Base-by-base conservation (phyloP, 2,113 vertebrate species). In the Cebus imitator region DNA sequence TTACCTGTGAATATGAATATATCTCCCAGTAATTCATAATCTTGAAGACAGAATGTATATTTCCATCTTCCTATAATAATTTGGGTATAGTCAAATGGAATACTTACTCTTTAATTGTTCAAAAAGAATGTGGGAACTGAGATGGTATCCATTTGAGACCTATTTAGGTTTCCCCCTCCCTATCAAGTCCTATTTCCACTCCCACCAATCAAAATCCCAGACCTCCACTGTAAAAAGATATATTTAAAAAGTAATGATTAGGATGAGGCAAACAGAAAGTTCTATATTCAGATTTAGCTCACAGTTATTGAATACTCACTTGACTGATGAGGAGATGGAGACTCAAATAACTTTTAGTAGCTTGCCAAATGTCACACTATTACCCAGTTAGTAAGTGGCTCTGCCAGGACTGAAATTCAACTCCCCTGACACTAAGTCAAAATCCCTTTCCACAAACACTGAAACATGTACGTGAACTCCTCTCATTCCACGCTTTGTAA, bases 371-470 rank as follows among this genome's bases (percentile, higher is more conserved):
- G 90, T 97, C 87, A 97, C 92, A 97, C 50, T 1, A 94, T 91
- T 97, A 75, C 89, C 93, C 50, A 93, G 95, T 76, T 95, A 97
- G 90, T 96, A 93, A 95, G 64, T 70, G 70, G 35, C 55, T 90
- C 61, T 81, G 91, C 96, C 98, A 97, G 64, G 64, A 79, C 17
- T 97, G 95, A 97, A 97, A 97, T 90, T 97, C 76, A 96, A 98
- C 55, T 58, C 75, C 57, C 75, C 48, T 90, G 87, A 96, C 75
- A 96, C 64, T 78, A 73, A 98, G 94, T 96, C 48, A 96, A 96
- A 97, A 92, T 96, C 76, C 81, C 87, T 94, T 94, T 94, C 76
- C 61, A 94, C 79, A 96, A 97, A 96, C 90, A 50, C 83, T 73
- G 50, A 88, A 91, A 92, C 13, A 45, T 84, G 91, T 96, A 86